Conservation (phyloP, 2,797 vertebrate species). For the Notamacropus eugenii region DNA sequence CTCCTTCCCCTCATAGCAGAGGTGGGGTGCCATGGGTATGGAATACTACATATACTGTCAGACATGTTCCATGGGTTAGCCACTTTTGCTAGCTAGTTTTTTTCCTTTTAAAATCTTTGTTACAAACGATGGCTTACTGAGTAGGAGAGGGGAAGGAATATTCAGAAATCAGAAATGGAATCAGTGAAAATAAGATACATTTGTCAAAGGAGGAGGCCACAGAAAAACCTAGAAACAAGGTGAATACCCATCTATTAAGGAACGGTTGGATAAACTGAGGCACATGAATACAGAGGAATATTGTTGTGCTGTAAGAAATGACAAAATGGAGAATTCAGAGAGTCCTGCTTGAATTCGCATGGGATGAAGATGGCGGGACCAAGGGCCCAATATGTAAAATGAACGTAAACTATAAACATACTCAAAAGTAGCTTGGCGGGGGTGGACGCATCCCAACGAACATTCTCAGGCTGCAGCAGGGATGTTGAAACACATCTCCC, state of each 20-base stretch:
- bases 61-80: not conserved
- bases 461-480: not conserved
- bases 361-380: not conserved
- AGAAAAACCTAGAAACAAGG: not conserved
- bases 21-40: not conserved
- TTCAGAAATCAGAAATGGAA: not conserved
- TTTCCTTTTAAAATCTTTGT: not conserved
- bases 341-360: not conserved
- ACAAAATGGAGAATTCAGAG: not conserved
- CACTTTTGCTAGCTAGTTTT: not conserved
- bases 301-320: not conserved
- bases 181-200: not conserved
- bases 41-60: not conserved
- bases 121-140: not conserved
- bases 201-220: not conserved
- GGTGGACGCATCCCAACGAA: not conserved
- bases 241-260: too few relatives aligned
- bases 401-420: fast-evolving
- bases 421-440: not conserved
- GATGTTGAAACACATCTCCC: not conserved
- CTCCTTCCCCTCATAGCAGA: not conserved
- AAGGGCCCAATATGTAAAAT: not conserved
- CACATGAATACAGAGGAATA: not conserved
- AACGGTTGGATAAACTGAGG: not conserved
- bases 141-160: not conserved